phyloP scores from a whole-genome alignment of 2,113 vertebrate species.

The Felis catus region F.catus_Fca126_mat1.0 CM031411.1:82731501-82732000 shows the following conservation, averaged over 20 bases:
- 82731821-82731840: neutral
- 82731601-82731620: neutral
- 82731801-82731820: neutral
- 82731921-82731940: neutral
- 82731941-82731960: neutral
- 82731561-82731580: neutral
- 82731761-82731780: neutral
- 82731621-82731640: neutral
- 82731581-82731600: neutral
- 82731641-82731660: neutral
- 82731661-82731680: neutral
- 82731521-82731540: neutral
- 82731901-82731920: neutral
- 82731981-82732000: neutral
- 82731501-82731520: neutral
- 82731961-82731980: slow-evolving; percentile 16
- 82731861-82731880: neutral
- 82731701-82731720: neutral
- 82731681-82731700: slow-evolving; percentile 29
- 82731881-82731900: slow-evolving; percentile 30
- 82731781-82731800: slow-evolving; percentile 15
- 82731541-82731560: neutral
- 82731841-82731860: slow-evolving; percentile 2
- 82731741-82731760: neutral
- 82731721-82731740: slow-evolving; percentile 44